Conservation (phyloP, 2,797 vertebrate species). For the Bradypodion pumilum region DNA sequence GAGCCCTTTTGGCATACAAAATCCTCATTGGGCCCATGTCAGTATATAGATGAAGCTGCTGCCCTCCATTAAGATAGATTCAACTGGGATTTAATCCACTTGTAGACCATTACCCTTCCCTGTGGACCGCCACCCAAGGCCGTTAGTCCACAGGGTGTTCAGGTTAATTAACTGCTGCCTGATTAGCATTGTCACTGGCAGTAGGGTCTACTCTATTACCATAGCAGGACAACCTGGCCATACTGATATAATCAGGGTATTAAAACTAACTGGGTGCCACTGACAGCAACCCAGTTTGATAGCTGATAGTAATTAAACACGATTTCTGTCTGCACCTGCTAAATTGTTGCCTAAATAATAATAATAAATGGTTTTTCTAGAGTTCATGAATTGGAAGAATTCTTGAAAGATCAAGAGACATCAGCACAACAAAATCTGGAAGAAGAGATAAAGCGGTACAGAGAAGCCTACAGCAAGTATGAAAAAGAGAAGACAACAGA, state of each 20-base stretch:
- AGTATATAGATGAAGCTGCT: too few relatives aligned
- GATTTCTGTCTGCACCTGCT: neutral
- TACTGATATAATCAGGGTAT: neutral
- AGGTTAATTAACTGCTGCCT: too few relatives aligned
- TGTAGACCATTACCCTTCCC: too few relatives aligned
- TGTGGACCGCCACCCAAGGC: too few relatives aligned
- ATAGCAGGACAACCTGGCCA: too few relatives aligned
- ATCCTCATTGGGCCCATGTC: too few relatives aligned
- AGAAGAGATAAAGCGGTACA: constrained; percentile 85
- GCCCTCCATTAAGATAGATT: too few relatives aligned
- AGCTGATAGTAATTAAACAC: neutral
- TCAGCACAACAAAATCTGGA: constrained; percentile 85
- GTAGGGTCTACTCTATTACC: too few relatives aligned
- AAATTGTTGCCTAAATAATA: constrained; percentile 19
- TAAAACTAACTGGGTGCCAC: neutral
- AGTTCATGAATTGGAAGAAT: constrained; percentile 94
- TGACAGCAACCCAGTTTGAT: neutral
- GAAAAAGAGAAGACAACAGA: constrained; percentile 90
- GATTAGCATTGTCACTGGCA: too few relatives aligned
- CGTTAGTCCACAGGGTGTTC: too few relatives aligned
- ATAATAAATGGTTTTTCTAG: constrained; percentile 68
- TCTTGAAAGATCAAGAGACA: constrained; percentile 94
- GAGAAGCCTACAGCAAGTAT: constrained; percentile 88
- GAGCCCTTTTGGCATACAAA: too few relatives aligned
- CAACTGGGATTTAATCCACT: too few relatives aligned